Base-by-base conservation (phyloP, 2,113 vertebrate genomes). In the Nerophis ophidion region DNA sequence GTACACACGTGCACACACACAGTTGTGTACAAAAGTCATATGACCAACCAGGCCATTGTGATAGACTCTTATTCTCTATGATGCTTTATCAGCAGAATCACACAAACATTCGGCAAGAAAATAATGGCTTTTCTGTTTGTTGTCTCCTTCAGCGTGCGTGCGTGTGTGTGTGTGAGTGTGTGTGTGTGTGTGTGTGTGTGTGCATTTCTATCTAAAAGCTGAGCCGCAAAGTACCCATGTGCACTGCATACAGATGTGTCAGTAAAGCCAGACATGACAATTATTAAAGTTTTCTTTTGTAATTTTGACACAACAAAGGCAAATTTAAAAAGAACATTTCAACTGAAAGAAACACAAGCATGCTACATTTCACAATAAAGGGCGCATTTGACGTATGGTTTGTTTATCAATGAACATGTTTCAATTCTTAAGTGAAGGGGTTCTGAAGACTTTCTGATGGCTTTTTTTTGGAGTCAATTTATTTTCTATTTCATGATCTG, bases 41-140 rank as follows among this genome's bases (percentile, higher is more conserved):
- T 81, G 82, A 70, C 79, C 82, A 84, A 86, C 81, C 79, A 77
- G 76, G 71, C 68, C 81, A 76, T 73, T 71, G 82, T 84, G 83
- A 86, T 84, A 80, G 77, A 86, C 79, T 80, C 70, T 68, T 81
- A 82, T 79, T 83, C 71, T 56, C 71, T 84, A 75, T 79, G 81
- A 81, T 72, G 76, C 79, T 80, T 84, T 86, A 87, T 87, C 84
- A 82, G 74, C 75, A 80, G 77, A 78, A 87, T 86, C 82, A 82
- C 80, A 80, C 80, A 84, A 81, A 85, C 82, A 78, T 83, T 81
- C 77, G 76, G 80, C 58, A 74, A 56, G 69, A 83, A 84, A 84
- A 86, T 86, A 86, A 86, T 85, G 81, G 84, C 74, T 80, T 87
- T 83, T 85, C 74, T 86, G 79, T 82, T 84, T 79, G 70, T 77